Percentiles rank a stretch among this genome's conserved stretches.
phyloP scores from a whole-genome alignment of 2,888 invertebrate species.

The Caenorhabditis sp. region DNA sequence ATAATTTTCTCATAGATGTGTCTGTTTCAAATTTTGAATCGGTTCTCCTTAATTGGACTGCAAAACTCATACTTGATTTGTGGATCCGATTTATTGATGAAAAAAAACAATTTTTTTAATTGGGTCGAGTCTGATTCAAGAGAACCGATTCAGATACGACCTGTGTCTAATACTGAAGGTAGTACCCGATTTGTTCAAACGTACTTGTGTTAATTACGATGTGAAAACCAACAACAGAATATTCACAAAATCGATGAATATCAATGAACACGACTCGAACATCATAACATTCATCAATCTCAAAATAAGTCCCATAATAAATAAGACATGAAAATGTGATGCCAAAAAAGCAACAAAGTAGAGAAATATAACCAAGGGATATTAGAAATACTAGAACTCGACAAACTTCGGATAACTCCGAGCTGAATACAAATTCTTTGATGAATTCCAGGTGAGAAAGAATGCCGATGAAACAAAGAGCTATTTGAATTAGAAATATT shows the following conservation, averaged over 20 bases:
- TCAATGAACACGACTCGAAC: background rate
- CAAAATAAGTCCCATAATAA: background rate
- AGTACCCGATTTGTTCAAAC: background rate
- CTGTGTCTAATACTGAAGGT: too few species aligned
- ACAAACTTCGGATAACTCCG: background rate
- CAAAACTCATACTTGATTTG: too few species aligned
- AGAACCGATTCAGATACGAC: too few species aligned
- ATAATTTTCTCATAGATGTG: too few species aligned
- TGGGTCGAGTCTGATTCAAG: too few species aligned
- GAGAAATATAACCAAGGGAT: background rate
- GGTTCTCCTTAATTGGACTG: too few species aligned
- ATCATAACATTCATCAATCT: background rate
- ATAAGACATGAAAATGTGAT: background rate
- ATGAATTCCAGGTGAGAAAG: background rate
- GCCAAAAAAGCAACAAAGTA: background rate
- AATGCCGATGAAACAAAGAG: background rate
- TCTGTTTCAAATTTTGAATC: too few species aligned
- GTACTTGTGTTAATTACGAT: background rate
- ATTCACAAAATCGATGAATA: background rate
- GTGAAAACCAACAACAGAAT: background rate
- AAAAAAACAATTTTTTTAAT: too few species aligned
- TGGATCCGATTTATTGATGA: too few species aligned
- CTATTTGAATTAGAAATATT: background rate
- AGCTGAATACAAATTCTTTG: background rate
- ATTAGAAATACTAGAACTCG: background rate